These are phyloP conservation scores for Smithornis capensis DNA, from an alignment of 2,113 vertebrate species.

Conservation along the genomic window DNA sequence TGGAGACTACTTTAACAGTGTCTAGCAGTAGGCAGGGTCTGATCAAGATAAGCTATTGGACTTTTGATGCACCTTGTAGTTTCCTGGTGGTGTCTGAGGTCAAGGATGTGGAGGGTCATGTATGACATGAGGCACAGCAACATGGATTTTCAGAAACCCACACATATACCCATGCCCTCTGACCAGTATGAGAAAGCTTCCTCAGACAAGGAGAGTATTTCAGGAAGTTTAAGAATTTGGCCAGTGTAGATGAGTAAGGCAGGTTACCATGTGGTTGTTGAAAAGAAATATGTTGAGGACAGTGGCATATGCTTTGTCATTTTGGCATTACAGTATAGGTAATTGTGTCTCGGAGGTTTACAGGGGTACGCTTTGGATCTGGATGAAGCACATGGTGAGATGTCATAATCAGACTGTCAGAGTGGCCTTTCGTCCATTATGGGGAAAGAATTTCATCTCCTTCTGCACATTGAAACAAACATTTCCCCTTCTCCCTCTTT, in stretches of 20 bases:
- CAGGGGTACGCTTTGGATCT: not conserved
- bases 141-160: not conserved
- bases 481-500: not conserved
- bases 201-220: not conserved
- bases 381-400: not conserved
- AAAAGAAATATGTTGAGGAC: too few relatives aligned
- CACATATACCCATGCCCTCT: not conserved
- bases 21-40: not conserved
- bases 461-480: not conserved
- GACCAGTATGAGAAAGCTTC: not conserved
- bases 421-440: not conserved
- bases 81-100: not conserved
- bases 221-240: not conserved
- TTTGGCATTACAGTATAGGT: not conserved
- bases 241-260: not conserved
- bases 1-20: not conserved
- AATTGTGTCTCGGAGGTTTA: not conserved
- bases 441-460: not conserved
- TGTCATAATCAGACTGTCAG: not conserved
- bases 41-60: not conserved
- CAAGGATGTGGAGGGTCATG: not conserved
- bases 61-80: not conserved
- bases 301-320: not conserved
- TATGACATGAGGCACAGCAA: not conserved
- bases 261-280: too few relatives aligned